Conservation (phyloP, 2,888 invertebrate genomes). For the Tubulanus polymorphus region DNA sequence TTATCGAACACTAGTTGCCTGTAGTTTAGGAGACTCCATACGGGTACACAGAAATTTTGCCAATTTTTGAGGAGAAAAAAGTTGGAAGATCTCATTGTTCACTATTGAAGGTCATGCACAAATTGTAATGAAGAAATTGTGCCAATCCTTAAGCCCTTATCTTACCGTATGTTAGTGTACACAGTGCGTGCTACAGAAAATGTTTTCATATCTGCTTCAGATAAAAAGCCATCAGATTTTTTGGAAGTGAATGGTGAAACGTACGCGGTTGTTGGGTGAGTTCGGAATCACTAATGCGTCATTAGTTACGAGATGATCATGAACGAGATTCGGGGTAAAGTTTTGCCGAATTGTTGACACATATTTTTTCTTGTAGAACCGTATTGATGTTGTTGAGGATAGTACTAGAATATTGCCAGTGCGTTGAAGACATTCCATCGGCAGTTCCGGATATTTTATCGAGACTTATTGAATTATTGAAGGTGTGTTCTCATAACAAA, state of each 20-base stretch:
- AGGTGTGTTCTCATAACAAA: conserved; percentile 56
- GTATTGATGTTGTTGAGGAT: conserved; percentile 84
- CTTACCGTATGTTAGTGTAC: no score
- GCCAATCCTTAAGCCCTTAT: no score
- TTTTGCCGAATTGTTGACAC: not conserved
- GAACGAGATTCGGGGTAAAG: not conserved
- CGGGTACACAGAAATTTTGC: no score
- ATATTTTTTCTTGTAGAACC: conserved; percentile 56
- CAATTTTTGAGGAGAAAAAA: no score
- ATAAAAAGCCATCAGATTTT: conserved; percentile 40
- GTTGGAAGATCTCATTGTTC: no score
- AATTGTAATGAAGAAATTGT: no score
- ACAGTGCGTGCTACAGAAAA: no score
- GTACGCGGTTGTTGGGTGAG: conserved; percentile 56
- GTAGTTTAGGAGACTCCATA: no score
- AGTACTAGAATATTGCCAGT: conserved; percentile 84
- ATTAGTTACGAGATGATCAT: not conserved
- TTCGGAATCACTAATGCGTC: not conserved
- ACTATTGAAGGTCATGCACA: no score
- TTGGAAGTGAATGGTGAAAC: conserved; percentile 51
- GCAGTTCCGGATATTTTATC: conserved; percentile 76
- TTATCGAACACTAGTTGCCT: no score
- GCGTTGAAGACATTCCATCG: conserved; percentile 71
- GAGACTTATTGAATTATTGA: conserved; percentile 81
- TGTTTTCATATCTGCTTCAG: no score